Conservation (phyloP, 2,113 vertebrate genomes). For the Malurus cyaneus region DNA sequence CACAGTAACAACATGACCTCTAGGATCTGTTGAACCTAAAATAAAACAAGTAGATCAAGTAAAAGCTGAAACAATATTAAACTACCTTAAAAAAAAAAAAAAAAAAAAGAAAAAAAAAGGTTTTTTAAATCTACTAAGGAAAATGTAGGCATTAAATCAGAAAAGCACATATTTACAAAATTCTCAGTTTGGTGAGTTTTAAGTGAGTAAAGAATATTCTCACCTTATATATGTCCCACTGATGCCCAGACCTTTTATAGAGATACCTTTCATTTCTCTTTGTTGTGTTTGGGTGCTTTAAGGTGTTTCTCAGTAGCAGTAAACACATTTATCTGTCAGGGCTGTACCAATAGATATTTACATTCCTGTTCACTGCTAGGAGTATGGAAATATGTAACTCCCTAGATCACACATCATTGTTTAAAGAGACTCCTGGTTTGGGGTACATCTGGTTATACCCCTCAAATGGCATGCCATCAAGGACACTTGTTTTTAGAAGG, state of each 20-base stretch:
- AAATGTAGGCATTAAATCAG: not conserved
- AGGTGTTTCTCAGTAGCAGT: not conserved
- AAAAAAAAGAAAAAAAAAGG: not conserved
- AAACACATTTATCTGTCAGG: not conserved
- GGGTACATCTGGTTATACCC: not conserved
- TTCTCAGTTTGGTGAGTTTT: not conserved
- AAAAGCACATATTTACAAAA: not conserved
- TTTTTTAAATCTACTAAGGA: not conserved
- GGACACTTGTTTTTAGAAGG: not conserved
- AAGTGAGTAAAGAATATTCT: not conserved
- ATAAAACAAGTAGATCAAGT: not conserved
- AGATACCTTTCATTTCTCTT: not conserved
- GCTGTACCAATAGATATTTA: not conserved
- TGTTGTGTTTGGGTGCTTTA: not conserved
- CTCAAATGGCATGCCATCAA: not conserved
- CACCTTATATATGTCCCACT: not conserved
- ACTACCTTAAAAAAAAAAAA: not conserved
- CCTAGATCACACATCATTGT: not conserved
- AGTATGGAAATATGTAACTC: not conserved
- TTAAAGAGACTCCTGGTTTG: not conserved
- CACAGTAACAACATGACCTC: not conserved
- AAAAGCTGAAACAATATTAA: not conserved
- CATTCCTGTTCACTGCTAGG: not conserved
- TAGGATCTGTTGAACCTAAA: not conserved
- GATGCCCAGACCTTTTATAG: not conserved